A percentile compares a stretch with the other conserved stretches of the same genome.
These are phyloP conservation scores for Junonia oenone DNA, from an alignment of 2,888 invertebrate species.

Conservation along the genomic window DNA sequence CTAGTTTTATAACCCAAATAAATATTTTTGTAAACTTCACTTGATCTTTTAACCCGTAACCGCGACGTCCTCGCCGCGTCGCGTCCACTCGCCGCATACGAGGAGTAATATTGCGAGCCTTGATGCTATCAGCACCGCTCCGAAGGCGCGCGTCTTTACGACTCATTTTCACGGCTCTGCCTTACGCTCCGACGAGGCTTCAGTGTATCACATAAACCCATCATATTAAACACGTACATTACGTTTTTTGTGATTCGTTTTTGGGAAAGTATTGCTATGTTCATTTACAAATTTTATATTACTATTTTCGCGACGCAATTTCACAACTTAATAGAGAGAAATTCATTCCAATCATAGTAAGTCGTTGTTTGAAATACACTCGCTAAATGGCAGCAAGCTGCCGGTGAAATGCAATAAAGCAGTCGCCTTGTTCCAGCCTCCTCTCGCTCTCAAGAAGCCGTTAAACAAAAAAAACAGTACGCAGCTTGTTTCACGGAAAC, in stretches of 20 bases:
- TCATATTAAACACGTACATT: too few species aligned
- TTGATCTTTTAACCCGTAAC: background rate
- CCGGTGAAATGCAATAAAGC: conserved; percentile 23
- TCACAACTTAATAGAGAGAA: background rate
- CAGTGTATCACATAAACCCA: background rate
- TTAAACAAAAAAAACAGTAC: conserved; percentile 19
- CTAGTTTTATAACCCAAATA: too few species aligned
- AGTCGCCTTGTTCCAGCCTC: conserved; percentile 3
- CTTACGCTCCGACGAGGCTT: background rate
- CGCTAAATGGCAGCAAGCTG: conserved; percentile 4
- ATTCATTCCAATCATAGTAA: background rate
- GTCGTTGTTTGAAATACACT: conserved; percentile 14
- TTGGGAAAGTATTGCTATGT: background rate
- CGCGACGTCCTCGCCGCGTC: background rate
- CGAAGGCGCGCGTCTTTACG: conserved; percentile 10
- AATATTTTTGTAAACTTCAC: too few species aligned
- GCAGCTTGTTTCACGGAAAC: conserved; percentile 24
- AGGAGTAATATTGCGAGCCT: too few species aligned
- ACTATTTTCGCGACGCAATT: background rate
- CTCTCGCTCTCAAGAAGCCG: conserved; percentile 12
- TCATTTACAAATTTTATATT: too few species aligned
- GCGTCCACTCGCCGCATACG: background rate
- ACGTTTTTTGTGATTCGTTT: too few species aligned
- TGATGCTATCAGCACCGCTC: conserved; percentile 6
- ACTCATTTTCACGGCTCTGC: conserved; percentile 12